These are phyloP conservation scores for Gallinago undulata DNA, from an alignment of 2,113 vertebrate genomes.

Conservation along the genomic window DNA sequence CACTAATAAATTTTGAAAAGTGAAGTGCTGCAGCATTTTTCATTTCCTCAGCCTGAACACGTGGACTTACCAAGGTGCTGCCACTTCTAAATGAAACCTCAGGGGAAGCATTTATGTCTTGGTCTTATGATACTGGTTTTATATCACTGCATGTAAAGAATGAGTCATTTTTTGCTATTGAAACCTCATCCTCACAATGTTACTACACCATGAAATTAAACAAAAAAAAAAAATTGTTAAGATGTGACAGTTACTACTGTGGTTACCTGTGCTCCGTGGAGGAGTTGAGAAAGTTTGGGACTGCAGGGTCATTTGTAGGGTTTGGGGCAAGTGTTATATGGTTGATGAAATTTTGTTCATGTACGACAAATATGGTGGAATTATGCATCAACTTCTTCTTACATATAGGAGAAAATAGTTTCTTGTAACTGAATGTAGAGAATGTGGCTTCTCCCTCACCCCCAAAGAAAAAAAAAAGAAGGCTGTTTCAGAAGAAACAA, in stretches of 20 bases:
- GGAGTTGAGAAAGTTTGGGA: background rate
- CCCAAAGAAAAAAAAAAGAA: background rate
- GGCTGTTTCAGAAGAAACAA: background rate
- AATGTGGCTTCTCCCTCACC: background rate
- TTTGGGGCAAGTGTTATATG: background rate
- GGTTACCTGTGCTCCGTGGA: background rate
- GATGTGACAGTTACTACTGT: background rate
- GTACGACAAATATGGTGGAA: background rate
- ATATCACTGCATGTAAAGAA: background rate
- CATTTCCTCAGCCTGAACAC: background rate
- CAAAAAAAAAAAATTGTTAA: background rate
- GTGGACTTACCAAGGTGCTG: background rate
- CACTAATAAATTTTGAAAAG: background rate
- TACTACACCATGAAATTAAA: background rate
- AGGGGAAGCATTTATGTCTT: background rate
- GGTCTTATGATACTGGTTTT: background rate
- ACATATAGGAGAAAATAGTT: background rate
- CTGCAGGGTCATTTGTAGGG: background rate
- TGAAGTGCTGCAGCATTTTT: constrained; percentile 7
- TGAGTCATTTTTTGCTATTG: background rate
- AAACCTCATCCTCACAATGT: background rate
- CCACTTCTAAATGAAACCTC: background rate
- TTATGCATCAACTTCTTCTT: background rate
- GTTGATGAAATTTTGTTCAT: background rate
- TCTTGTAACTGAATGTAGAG: background rate